phyloP scores from a whole-genome alignment of 2,113 vertebrate genomes.

The Octodon degus region DNA sequence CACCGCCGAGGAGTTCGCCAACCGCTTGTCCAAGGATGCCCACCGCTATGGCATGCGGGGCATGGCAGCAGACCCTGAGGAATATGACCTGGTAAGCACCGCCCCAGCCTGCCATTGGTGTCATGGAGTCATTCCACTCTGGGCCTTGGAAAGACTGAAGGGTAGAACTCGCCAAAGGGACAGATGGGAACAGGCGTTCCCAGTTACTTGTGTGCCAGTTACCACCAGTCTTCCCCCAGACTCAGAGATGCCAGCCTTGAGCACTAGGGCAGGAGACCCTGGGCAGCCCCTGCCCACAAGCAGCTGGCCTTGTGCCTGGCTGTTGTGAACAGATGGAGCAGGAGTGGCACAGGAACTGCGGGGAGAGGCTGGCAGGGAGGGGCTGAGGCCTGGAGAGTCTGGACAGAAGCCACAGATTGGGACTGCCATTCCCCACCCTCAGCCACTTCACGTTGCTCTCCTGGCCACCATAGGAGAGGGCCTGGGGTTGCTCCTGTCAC shows the following conservation, averaged over 20 bases:
- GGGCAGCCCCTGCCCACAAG: not conserved
- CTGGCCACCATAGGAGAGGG: not conserved
- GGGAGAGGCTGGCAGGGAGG: not conserved
- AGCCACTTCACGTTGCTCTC: rapidly evolving
- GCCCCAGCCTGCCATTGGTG: not conserved
- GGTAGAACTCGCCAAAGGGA: not conserved
- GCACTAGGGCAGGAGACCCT: not conserved
- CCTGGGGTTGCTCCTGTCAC: not conserved
- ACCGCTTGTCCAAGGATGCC: constrained; percentile 96
- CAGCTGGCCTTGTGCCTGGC: not conserved
- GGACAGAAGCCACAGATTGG: not conserved
- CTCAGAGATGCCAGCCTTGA: not conserved
- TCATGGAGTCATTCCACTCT: not conserved
- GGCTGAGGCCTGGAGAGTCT: not conserved
- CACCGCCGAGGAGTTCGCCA: constrained; percentile 97
- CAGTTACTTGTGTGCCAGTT: not conserved
- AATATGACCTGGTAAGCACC: constrained; percentile 94
- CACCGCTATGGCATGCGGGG: constrained; percentile 98
- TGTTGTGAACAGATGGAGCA: too few relatives aligned
- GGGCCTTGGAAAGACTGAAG: not conserved
- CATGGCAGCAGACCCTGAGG: constrained; percentile 97
- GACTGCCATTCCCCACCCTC: not conserved
- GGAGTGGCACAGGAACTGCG: not conserved
- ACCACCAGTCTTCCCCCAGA: not conserved
- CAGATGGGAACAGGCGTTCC: not conserved